Conservation (phyloP, 2,888 invertebrate species). For the Limnephilus rhombicus region DNA sequence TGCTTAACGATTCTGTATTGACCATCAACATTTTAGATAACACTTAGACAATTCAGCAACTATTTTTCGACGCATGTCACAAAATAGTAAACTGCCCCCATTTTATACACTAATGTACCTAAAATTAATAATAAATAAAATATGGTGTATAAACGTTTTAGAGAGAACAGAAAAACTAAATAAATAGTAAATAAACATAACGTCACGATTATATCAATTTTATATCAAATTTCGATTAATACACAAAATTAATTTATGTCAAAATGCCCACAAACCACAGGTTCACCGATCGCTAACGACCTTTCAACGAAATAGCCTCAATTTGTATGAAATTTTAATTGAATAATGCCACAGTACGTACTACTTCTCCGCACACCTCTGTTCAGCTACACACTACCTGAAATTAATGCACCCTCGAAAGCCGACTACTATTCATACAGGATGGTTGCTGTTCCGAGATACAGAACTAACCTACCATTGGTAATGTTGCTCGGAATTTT, state of each 20-base stretch:
- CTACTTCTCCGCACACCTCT: neutral
- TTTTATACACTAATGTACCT: too few relatives aligned
- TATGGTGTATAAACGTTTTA: too few relatives aligned
- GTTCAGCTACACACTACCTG: neutral
- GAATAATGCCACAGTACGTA: neutral
- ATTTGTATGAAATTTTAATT: slow-evolving; percentile 33
- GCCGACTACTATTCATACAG: neutral
- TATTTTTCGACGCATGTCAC: too few relatives aligned
- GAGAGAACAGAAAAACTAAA: too few relatives aligned
- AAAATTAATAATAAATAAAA: too few relatives aligned
- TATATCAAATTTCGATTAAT: neutral
- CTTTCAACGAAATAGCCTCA: slow-evolving; percentile 21
- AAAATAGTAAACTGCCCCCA: too few relatives aligned
- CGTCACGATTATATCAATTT: neutral
- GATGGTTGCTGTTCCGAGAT: neutral
- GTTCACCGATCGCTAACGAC: slow-evolving; percentile 4
- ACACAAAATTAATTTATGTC: neutral
- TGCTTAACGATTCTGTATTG: too few relatives aligned
- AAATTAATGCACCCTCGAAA: neutral
- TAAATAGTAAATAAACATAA: neutral
- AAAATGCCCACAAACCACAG: neutral
- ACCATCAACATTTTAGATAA: too few relatives aligned
- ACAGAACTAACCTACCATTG: too few relatives aligned
- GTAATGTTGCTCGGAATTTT: too few relatives aligned
- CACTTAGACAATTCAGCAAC: too few relatives aligned